Evolutionary conservation across 2,113 vertebrate species (phyloP).

Genomic region (Thalassarche chlororhynchos): DNA sequence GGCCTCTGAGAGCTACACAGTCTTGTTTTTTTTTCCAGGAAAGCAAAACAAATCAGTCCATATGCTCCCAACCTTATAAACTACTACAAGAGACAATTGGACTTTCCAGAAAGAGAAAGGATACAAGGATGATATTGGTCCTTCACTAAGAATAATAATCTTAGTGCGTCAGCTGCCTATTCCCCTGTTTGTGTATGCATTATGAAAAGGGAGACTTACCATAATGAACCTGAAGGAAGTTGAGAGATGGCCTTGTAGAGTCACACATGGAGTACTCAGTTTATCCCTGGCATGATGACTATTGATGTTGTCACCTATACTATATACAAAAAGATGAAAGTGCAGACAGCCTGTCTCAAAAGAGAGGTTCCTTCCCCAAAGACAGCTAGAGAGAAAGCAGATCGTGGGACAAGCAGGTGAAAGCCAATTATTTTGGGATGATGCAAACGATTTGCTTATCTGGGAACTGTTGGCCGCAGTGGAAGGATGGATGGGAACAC

Average conservation of each 20-base stretch:
- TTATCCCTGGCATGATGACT: not conserved
- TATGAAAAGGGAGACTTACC: not conserved
- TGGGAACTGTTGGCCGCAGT: not conserved
- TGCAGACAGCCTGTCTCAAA: not conserved
- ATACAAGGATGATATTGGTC: not conserved
- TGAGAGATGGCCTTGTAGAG: not conserved
- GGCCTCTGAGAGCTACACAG: not conserved
- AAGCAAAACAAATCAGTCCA: not conserved
- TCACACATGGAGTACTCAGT: not conserved
- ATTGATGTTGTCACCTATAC: not conserved
- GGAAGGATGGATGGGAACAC: not conserved
- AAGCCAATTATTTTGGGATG: not conserved
- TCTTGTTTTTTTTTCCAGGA: not conserved
- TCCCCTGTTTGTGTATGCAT: not conserved
- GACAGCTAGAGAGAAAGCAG: not conserved
- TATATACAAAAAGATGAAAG: not conserved
- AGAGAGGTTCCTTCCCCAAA: not conserved
- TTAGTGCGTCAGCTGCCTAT: not conserved
- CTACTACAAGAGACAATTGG: not conserved
- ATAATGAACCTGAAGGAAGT: not conserved
- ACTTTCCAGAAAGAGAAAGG: not conserved
- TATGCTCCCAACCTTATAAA: not conserved
- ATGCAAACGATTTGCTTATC: not conserved
- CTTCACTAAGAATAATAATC: not conserved
- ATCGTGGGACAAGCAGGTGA: not conserved